phyloP scores from a whole-genome alignment of 2,113 vertebrate genomes.

The Rhadina sibilatrix region DNA sequence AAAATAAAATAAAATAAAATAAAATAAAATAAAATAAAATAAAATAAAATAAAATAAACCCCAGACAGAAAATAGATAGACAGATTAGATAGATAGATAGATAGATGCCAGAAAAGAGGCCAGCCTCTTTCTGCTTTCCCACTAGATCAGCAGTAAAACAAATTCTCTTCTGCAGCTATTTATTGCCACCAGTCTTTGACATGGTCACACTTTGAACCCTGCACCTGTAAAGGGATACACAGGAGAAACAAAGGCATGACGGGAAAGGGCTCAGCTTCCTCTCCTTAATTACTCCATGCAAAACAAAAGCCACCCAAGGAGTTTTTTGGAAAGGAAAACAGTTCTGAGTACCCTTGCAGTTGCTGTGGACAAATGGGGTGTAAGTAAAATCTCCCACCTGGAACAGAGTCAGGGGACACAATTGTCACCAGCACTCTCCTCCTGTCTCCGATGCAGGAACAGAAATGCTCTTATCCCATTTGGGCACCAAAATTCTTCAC shows the following conservation, averaged over 20 bases:
- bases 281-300: slow-evolving; percentile 20
- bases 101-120: too few species aligned
- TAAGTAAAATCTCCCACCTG: background rate
- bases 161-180: slow-evolving; percentile 29
- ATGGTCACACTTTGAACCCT: background rate
- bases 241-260: slow-evolving; percentile 41
- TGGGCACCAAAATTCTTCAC: background rate
- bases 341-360: background rate
- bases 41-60: background rate
- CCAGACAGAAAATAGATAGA: background rate
- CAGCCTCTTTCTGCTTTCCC: background rate
- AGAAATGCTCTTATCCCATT: background rate
- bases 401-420: accelerated
- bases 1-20: background rate
- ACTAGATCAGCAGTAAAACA: background rate
- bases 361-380: background rate
- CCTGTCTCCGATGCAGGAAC: background rate
- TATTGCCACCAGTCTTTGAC: slow-evolving; percentile 21
- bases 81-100: background rate
- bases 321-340: slow-evolving; percentile 39
- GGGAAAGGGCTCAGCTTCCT: slow-evolving; percentile 60
- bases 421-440: background rate
- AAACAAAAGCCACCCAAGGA: background rate
- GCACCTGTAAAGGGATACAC: slow-evolving; percentile 50
- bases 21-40: background rate